A percentile compares a stretch with the other conserved stretches of the same genome.
These are phyloP conservation scores for Rhinopomastus cyanomelas DNA, from an alignment of 2,113 vertebrate genomes.

Conservation along the genomic window DNA sequence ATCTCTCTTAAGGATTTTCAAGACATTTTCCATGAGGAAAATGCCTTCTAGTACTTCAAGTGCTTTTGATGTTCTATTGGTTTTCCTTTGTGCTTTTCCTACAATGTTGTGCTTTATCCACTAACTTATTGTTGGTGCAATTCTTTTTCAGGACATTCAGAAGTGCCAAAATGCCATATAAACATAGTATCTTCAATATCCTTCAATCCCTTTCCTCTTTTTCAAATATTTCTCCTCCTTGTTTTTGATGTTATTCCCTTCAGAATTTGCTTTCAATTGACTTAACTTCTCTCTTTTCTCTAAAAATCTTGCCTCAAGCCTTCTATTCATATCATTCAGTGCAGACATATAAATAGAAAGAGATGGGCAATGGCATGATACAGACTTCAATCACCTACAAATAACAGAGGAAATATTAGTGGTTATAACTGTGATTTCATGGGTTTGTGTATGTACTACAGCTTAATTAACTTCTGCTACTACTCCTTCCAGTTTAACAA, in stretches of 20 bases:
- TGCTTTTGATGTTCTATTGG: constrained; percentile 48
- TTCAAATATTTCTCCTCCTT: constrained; percentile 49
- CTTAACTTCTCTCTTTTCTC: constrained; percentile 51
- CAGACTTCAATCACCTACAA: constrained; percentile 30
- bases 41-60: constrained; percentile 37
- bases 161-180: constrained; percentile 40
- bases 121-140: constrained; percentile 3
- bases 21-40: constrained; percentile 40
- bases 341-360: constrained; percentile 33
- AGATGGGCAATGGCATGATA: neutral
- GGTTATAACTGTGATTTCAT: neutral
- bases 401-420: constrained; percentile 35
- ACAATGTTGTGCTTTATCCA: constrained; percentile 29
- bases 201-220: constrained; percentile 28
- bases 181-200: constrained; percentile 52
- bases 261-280: constrained; percentile 63
- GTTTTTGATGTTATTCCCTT: constrained; percentile 64
- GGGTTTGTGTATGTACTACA: neutral
- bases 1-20: constrained; percentile 30
- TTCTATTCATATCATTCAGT: constrained; percentile 45
- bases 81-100: constrained; percentile 38
- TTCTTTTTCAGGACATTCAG: constrained; percentile 40
- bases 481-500: neutral
- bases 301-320: constrained; percentile 52
- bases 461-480: constrained; percentile 29